These are phyloP conservation scores for Clarias fuscus DNA, from an alignment of 2,797 vertebrate genomes.

Conservation along the genomic window DNA sequence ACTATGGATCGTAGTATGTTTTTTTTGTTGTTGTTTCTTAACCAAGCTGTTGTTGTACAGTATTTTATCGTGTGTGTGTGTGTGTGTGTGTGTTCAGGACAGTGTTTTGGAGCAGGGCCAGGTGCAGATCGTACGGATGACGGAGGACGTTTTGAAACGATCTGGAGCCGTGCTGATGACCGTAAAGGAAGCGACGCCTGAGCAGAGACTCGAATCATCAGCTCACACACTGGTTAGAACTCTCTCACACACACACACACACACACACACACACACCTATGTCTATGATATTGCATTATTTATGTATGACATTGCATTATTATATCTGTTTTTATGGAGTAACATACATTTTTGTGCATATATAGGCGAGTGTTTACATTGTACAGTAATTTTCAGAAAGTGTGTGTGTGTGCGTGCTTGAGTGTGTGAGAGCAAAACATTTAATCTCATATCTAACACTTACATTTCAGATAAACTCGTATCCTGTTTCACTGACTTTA, in stretches of 20 bases:
- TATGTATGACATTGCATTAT: no score
- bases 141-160: constrained; percentile 60
- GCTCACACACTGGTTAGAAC: constrained; percentile 57
- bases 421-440: neutral
- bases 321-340: neutral
- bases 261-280: neutral
- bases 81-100: constrained; percentile 45
- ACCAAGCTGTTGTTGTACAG: no score
- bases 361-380: neutral
- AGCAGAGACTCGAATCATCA: constrained; percentile 56
- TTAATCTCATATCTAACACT: neutral
- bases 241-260: neutral
- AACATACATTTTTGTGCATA: neutral
- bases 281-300: neutral
- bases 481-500: neutral
- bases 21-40: no score
- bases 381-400: neutral
- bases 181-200: constrained; percentile 56
- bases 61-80: neutral
- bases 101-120: constrained; percentile 57
- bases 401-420: neutral
- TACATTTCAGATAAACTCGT: neutral
- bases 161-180: constrained; percentile 66
- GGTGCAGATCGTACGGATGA: constrained; percentile 64
- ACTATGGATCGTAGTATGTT: no score